phyloP scores from a whole-genome alignment of 2,113 vertebrate species.

The Festucalex cinctus region DNA sequence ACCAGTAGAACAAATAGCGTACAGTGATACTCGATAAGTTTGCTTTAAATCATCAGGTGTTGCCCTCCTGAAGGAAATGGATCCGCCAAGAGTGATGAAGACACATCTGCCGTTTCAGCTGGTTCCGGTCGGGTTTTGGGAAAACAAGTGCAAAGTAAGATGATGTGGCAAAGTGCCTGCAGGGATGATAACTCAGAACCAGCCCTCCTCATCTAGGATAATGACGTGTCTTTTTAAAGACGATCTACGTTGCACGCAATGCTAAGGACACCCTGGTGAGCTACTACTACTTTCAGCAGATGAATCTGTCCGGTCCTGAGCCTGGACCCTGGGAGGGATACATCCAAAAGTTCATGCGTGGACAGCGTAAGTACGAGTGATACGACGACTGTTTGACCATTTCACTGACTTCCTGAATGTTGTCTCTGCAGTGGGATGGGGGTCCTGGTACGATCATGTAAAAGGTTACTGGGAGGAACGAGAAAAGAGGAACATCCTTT shows the following conservation, averaged over 20 bases:
- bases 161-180: neutral
- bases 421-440: conserved; percentile 75
- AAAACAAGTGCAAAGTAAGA: conserved; percentile 76
- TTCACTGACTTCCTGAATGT: neutral
- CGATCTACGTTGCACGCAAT: conserved; percentile 84
- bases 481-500: conserved; percentile 79
- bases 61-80: conserved; percentile 64
- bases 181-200: neutral
- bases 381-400: neutral
- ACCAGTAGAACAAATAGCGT: too few relatives aligned
- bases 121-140: conserved; percentile 76
- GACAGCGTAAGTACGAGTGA: conserved; percentile 70
- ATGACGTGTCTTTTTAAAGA: conserved; percentile 53
- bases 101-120: conserved; percentile 76
- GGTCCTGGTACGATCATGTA: conserved; percentile 87
- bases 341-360: conserved; percentile 78
- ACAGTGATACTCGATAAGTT: neutral
- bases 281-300: conserved; percentile 82
- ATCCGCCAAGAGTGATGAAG: conserved; percentile 74
- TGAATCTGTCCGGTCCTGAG: conserved; percentile 75
- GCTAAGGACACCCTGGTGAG: conserved; percentile 88
- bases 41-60: conserved; percentile 53
- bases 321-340: conserved; percentile 80
- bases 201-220: neutral
- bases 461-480: conserved; percentile 82